Conservation (phyloP, 2,113 vertebrate genomes). For the Fukomys damarensis region DNA sequence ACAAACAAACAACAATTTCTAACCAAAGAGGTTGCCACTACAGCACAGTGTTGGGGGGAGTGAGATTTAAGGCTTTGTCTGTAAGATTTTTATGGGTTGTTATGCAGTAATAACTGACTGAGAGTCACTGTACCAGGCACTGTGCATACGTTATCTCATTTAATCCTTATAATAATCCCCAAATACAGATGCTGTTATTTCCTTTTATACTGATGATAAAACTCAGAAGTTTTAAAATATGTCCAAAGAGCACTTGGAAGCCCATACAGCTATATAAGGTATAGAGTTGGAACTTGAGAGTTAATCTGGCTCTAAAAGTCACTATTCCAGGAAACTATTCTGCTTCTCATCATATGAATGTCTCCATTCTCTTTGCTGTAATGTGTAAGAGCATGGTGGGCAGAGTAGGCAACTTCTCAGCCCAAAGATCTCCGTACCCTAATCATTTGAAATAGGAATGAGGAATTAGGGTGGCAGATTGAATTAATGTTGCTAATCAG, state of each 20-base stretch:
- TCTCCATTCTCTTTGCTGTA: not conserved
- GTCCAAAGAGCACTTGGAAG: not conserved
- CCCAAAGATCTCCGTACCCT: not conserved
- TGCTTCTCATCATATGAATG: not conserved
- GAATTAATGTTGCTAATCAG: not conserved
- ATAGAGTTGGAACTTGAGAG: not conserved
- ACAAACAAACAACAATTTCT: constrained; percentile 1
- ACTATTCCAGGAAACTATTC: not conserved
- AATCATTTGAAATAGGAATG: not conserved
- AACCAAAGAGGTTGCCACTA: not conserved
- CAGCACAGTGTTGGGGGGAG: not conserved
- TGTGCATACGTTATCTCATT: not conserved
- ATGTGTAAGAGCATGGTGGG: not conserved
- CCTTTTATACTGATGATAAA: not conserved
- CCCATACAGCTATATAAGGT: not conserved
- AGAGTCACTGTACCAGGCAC: not conserved
- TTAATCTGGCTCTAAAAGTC: not conserved
- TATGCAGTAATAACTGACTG: not conserved
- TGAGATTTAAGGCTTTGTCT: not conserved
- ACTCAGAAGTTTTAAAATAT: not conserved
- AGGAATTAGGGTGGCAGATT: not conserved
- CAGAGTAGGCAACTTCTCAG: not conserved
- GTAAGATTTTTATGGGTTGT: not conserved
- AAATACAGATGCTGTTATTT: not conserved
- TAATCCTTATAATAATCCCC: not conserved